Evolutionary conservation across 2,113 vertebrate species (phyloP).

Genomic region (Gulo gulo): DNA sequence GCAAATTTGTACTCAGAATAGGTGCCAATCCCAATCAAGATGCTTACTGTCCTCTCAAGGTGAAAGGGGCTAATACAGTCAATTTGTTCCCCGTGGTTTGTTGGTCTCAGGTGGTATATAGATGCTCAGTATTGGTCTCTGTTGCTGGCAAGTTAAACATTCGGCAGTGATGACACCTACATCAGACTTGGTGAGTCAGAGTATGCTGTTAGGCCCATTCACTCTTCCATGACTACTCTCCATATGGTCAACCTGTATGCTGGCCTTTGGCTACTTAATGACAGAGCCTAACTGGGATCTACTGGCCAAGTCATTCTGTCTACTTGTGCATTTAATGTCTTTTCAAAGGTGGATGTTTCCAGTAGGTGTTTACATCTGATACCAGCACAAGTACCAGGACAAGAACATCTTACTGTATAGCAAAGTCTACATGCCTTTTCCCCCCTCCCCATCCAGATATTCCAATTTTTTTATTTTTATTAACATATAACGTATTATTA

Average conservation of each 20-base stretch:
- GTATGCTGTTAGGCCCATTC: too few species aligned
- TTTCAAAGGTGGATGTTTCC: neutral
- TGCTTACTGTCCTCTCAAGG: neutral
- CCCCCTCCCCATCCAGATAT: neutral
- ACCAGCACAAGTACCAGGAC: neutral
- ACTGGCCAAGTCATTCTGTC: neutral
- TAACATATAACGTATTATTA: too few species aligned
- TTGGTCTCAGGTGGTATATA: neutral
- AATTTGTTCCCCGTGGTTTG: neutral
- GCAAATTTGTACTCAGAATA: neutral
- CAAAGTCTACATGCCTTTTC: neutral
- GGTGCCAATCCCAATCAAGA: too few species aligned
- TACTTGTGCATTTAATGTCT: neutral
- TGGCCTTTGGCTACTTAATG: neutral
- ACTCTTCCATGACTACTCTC: neutral
- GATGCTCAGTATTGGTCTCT: neutral
- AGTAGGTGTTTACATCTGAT: neutral
- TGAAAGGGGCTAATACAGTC: neutral
- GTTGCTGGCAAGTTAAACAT: neutral
- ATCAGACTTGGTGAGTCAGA: neutral
- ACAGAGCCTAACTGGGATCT: neutral
- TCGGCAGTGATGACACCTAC: neutral
- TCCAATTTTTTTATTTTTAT: neutral
- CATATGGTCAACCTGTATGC: neutral
- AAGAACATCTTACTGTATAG: neutral